A percentile compares a stretch with the other conserved stretches of the same genome.
Conservation (phyloP, 2,113 vertebrate species). For the Oreochromis niloticus region DNA sequence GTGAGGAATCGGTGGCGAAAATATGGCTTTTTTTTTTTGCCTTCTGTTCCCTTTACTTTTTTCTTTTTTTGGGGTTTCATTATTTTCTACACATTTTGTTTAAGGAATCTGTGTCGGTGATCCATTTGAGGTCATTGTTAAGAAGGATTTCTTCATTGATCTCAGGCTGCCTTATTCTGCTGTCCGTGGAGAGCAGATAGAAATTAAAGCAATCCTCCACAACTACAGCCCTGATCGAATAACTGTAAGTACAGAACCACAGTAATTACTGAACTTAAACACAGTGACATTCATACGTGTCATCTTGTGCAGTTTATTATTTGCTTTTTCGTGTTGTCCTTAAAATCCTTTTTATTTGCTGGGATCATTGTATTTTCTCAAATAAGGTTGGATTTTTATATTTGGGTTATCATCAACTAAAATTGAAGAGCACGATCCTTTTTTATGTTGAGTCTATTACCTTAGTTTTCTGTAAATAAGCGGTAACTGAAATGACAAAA, state of each 20-base stretch:
- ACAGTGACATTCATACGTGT: background rate
- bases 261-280: background rate
- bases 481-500: too few species aligned
- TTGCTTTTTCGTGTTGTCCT: background rate
- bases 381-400: too few species aligned
- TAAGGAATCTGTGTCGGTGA: too few species aligned
- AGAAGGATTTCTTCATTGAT: constrained; percentile 80
- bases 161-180: constrained; percentile 70
- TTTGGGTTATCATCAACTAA: background rate
- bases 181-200: constrained; percentile 69
- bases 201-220: constrained; percentile 72
- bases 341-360: too few species aligned
- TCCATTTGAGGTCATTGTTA: background rate
- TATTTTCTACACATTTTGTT: background rate
- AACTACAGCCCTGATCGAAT: constrained; percentile 21
- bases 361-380: background rate
- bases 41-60: too few species aligned
- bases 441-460: background rate
- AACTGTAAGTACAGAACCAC: constrained; percentile 51
- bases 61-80: background rate
- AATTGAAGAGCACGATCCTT: background rate
- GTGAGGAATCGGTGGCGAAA: too few species aligned
- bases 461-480: background rate
- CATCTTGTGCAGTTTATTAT: background rate
- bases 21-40: too few species aligned